Conservation (phyloP, 2,888 invertebrate species). For the Lithosia quadra region DNA sequence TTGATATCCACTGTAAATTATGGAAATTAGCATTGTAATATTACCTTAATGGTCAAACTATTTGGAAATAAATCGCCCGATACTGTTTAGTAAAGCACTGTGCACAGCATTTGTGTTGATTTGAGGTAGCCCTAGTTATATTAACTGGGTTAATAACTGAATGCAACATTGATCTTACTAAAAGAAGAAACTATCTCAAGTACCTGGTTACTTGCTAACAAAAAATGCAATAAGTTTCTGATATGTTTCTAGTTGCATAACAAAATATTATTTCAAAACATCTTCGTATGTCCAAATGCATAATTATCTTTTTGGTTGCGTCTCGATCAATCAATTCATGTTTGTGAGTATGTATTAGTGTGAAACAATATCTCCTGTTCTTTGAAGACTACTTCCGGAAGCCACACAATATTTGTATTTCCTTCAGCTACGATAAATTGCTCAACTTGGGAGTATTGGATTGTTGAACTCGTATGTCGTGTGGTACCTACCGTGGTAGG, state of each 20-base stretch:
- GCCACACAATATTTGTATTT: no score
- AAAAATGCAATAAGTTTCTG: neutral
- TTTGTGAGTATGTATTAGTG: neutral
- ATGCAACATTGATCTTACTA: neutral
- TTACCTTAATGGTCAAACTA: no score
- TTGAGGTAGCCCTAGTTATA: neutral
- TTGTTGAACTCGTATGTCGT: no score
- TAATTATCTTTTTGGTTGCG: slow-evolving; percentile 21
- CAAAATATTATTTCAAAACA: slow-evolving; percentile 22
- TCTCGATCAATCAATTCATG: neutral
- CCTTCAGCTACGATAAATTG: no score
- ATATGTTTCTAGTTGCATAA: slow-evolving; percentile 1
- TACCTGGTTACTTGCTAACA: neutral
- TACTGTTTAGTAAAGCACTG: no score
- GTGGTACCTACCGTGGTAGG: no score
- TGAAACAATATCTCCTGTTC: neutral
- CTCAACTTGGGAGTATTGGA: no score
- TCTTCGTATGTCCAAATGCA: slow-evolving; percentile 18
- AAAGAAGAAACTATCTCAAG: neutral
- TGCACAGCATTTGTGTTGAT: neutral
- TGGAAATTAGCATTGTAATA: no score
- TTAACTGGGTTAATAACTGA: neutral
- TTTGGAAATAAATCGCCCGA: no score
- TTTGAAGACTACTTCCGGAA: no score
- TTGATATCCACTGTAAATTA: no score